phyloP scores from a whole-genome alignment of 2,888 invertebrate species.

The Galerucella pusilla region DNA sequence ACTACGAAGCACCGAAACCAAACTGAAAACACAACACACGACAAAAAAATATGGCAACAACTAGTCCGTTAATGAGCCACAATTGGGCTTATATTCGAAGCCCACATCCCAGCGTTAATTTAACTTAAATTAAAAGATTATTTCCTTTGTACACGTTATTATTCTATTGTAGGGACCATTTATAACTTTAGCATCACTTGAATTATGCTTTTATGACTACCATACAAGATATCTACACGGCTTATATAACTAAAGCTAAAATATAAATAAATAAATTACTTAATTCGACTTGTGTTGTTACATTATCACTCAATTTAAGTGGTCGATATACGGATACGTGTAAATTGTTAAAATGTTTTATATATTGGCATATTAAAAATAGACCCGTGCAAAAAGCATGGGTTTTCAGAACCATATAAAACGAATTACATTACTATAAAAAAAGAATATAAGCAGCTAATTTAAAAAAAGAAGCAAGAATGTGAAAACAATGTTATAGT shows the following conservation, averaged over 20 bases:
- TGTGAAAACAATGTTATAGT: no score
- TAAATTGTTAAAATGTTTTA: neutral
- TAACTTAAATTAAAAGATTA: slow-evolving; percentile 67
- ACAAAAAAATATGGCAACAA: slow-evolving; percentile 53
- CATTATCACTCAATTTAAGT: slow-evolving; percentile 16
- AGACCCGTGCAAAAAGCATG: no score
- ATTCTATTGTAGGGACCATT: slow-evolving; percentile 62
- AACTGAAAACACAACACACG: slow-evolving; percentile 47
- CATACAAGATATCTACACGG: slow-evolving; percentile 46
- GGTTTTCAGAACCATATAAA: no score
- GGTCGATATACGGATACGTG: neutral
- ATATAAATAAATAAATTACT: slow-evolving; percentile 45
- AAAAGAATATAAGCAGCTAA: no score
- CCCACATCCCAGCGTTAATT: slow-evolving; percentile 66
- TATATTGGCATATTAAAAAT: no score
- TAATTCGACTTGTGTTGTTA: slow-evolving; percentile 26
- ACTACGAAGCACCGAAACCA: slow-evolving; percentile 26
- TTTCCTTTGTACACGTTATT: slow-evolving; percentile 67
- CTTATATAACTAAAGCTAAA: slow-evolving; percentile 45
- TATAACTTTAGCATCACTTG: slow-evolving; percentile 49
- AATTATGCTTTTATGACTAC: slow-evolving; percentile 42
- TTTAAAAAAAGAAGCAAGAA: no score
- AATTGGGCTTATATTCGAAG: slow-evolving; percentile 66
- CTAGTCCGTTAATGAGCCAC: slow-evolving; percentile 62
- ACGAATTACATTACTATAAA: no score